Conservation (phyloP, 2,888 invertebrate genomes). For the Leptarthrus brevirostris region DNA sequence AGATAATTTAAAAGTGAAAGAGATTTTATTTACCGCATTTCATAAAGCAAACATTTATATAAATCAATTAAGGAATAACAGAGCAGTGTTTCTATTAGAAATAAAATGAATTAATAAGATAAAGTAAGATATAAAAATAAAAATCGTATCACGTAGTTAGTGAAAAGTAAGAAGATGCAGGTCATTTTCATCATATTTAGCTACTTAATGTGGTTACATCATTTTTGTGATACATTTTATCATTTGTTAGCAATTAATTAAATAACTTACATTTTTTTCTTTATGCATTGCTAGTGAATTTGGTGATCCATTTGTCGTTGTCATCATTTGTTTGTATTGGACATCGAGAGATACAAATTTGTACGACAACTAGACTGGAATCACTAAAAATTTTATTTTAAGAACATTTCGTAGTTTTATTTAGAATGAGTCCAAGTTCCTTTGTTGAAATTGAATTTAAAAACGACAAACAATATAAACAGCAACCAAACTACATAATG, state of each 20-base stretch:
- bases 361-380: too few relatives aligned
- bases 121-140: neutral
- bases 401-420: conserved; percentile 1
- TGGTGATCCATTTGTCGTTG: too few relatives aligned
- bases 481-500: too few relatives aligned
- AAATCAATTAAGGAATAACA: neutral
- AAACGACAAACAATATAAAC: too few relatives aligned
- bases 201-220: conserved; percentile 30
- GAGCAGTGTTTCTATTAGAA: conserved; percentile 13
- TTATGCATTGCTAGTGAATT: too few relatives aligned
- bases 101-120: conserved; percentile 5
- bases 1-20: neutral
- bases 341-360: too few relatives aligned
- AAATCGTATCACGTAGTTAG: conserved; percentile 16
- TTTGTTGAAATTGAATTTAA: neutral
- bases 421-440: neutral
- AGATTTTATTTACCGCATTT: conserved; percentile 4
- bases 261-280: too few relatives aligned
- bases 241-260: conserved; percentile 11
- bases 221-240: conserved; percentile 33
- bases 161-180: conserved; percentile 27
- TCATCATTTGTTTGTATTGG: too few relatives aligned
- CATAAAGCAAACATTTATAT: neutral
- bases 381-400: too few relatives aligned
- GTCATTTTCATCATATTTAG: conserved; percentile 30